Base-by-base conservation (phyloP, 2,113 vertebrate species). In the Stomatorhinus ivindoensis region DNA sequence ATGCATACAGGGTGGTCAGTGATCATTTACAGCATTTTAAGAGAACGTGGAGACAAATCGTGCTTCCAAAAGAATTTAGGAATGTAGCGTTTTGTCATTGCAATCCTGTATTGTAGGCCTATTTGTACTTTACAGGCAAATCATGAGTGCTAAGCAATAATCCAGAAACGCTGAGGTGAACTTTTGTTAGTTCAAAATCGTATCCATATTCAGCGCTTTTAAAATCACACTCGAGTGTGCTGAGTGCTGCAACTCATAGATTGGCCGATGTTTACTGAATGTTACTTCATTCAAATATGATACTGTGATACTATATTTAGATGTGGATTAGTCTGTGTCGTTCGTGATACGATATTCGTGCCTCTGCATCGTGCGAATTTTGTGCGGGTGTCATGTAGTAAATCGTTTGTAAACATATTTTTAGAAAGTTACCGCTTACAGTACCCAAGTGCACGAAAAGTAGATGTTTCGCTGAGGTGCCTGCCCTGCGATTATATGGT, bases 271-370 rank as follows among this genome's bases (percentile, higher is more conserved):
- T 87, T 88, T 73, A 88, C 58, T 88, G 42, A 88, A 88, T 69
- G 85, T 53, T 87, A 39, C 46, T 69, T 46, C 35, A 88, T 69
- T 88, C 44, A n/a, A 73, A 47, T 46, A 69, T 87, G 87, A 88
- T 88, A 73, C 87, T 88, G 87, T 88, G 87, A 88, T 88, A 47
- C 39, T 87, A 58, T 39, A 46, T 48, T 69, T 69, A 42, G 31
- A 47, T 73, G 58, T 88, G 44, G 8, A 88, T 13, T 51, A 55
- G 35, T 58, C 19, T 87, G 85, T 51, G 50, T 42, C 35, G 51
- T 42, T 42, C 51, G 86, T 87, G 83, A 47, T 85, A 82, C 42
- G 42, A 82, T 82, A 47, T 86, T 1, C 55, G 61, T 69, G 85
- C 50, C 47, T 87, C 85, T 87, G 31, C 85, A 55, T 87, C 55